Percentiles rank a stretch among this genome's conserved stretches.
phyloP scores from a whole-genome alignment of 1,140 invertebrate genomes.

The Campoletis sonorensis region DNA sequence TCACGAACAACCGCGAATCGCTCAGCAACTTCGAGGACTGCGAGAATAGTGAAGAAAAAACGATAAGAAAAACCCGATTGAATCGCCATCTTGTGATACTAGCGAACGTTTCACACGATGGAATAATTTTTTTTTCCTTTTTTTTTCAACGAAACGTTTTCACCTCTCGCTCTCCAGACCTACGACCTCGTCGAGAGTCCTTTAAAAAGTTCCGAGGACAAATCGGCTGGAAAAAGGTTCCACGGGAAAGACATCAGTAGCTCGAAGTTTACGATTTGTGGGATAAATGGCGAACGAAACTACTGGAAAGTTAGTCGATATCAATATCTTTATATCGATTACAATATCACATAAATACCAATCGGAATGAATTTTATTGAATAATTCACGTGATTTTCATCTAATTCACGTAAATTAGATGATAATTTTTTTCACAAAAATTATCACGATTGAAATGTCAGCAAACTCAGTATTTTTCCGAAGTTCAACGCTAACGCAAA shows the following conservation, averaged over 20 bases:
- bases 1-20: neutral
- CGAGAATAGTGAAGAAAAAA: neutral
- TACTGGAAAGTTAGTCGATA: conserved; percentile 14
- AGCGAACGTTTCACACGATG: neutral
- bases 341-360: neutral
- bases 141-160: neutral
- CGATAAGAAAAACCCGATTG: neutral
- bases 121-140: neutral
- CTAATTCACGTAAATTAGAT: too few relatives aligned
- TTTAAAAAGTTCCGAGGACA: neutral
- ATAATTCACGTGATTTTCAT: neutral
- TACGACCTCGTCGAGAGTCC: neutral
- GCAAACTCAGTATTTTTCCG: too few relatives aligned
- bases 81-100: neutral
- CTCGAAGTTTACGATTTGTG: neutral
- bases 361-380: neutral
- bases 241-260: neutral
- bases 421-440: neutral
- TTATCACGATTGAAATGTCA: neutral
- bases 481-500: neutral
- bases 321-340: neutral
- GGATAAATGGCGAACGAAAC: neutral
- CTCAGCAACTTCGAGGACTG: neutral
- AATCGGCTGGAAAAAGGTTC: neutral
- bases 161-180: neutral